Evolutionary conservation across 2,113 vertebrate species (phyloP), one percentile per base, ranked within the genome.

Genomic region (Apistogramma diplotaenia): DNA sequence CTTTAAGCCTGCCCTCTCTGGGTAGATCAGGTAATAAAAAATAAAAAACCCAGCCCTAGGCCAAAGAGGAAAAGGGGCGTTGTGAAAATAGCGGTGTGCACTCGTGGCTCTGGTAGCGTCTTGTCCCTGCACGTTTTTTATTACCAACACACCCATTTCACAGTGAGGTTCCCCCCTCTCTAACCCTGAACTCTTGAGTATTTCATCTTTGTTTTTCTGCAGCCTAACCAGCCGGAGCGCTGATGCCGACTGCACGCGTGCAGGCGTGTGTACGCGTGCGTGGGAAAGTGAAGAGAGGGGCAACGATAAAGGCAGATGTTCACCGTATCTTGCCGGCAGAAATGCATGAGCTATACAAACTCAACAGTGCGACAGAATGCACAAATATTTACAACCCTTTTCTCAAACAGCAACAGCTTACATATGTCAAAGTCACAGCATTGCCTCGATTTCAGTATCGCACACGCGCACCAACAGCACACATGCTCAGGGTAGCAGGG

Each of bases 1-100:
- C 57, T 70, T 31, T 40, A 59, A 75, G 77, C 59, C 53, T 67
- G 71, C 67, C 79, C 81, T 70, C 59, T 58, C 70, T 61, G 87
- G 76, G 61, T 51, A 56, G 82, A 82, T 82, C 78, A 86, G 77
- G 77, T 78, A 85, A 76, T 81, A 59, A 76, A 74, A 76, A 7
- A 0, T 43, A 76, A 74, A 76, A 7, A 0, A 51, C 62, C 25
- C 60, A 82, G 82, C 91, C 85, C 82, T 88, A 92, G 93, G 91
- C 91, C 93, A 90, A 79, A 76, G 78, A 83, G 74, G 76, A 29
- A 71, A 88, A 88, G 90, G 89, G 87, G 91, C 90, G 89, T 90
- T 62, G 89, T 85, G 84, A 60, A 80, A 73, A 87, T 78, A 19
- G 55, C 29, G 74, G 53, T 81, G 81, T 89, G 83, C 3, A 65